A percentile compares a stretch with the other conserved stretches of the same genome.
Conservation (phyloP, 2,797 vertebrate genomes). For the Leptoclinus maculatus region DNA sequence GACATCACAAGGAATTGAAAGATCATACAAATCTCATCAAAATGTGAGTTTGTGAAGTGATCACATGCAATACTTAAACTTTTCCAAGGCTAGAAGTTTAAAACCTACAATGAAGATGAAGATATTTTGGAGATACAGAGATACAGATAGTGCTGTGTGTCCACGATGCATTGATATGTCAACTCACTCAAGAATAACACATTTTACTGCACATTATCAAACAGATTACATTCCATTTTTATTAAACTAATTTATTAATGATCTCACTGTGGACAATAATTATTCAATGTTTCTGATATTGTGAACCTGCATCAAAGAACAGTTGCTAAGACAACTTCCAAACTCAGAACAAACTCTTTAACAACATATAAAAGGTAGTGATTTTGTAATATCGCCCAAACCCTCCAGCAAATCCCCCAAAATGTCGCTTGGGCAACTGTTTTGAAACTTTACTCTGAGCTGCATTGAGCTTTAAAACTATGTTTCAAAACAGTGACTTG, state of each 20-base stretch:
- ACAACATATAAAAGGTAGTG: not conserved
- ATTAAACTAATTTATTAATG: not conserved
- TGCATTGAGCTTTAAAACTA: not conserved
- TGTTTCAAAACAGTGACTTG: slow-evolving; percentile 7
- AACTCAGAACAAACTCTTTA: not conserved
- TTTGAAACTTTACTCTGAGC: not conserved
- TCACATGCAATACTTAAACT: not conserved
- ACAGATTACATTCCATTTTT: not conserved
- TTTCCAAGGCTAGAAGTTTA: not conserved
- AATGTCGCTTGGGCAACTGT: not conserved
- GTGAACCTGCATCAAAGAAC: not conserved
- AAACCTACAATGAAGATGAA: not conserved
- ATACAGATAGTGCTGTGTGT: not conserved
- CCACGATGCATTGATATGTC: not conserved
- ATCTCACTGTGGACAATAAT: not conserved
- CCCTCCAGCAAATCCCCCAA: not conserved
- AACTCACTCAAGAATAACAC: not conserved
- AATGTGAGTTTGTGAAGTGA: not conserved
- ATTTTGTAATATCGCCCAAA: not conserved
- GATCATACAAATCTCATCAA: not conserved
- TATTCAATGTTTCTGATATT: not conserved
- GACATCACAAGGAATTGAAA: slow-evolving; percentile 12
- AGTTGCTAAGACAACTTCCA: not conserved
- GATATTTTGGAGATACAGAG: not conserved
- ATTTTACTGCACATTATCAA: not conserved